A percentile compares a stretch with the other conserved stretches of the same genome.
phyloP scores from a whole-genome alignment of 2,888 invertebrate genomes.

The Tenthredo mesomela region DNA sequence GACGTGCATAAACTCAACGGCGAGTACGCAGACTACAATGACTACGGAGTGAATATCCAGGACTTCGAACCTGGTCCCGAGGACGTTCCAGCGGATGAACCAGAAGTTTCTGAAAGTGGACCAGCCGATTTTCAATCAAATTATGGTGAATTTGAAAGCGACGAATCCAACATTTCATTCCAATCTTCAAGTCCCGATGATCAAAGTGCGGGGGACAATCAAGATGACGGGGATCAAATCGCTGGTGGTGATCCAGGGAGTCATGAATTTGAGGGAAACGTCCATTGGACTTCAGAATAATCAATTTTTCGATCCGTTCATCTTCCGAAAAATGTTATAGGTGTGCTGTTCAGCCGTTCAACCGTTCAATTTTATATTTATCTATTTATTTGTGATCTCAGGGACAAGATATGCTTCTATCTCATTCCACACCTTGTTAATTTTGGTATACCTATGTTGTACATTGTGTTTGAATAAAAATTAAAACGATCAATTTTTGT shows the following conservation, averaged over 20 bases:
- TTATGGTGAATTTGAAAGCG: constrained; percentile 19
- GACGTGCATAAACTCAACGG: constrained; percentile 60
- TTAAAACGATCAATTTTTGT: background rate
- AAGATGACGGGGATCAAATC: background rate
- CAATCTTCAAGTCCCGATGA: background rate
- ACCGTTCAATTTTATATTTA: background rate
- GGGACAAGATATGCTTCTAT: background rate
- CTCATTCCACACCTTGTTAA: background rate
- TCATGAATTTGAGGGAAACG: constrained; percentile 9
- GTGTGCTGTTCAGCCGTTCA: background rate
- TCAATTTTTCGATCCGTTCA: background rate
- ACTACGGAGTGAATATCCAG: constrained; percentile 60
- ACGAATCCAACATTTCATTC: background rate
- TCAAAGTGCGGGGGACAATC: background rate
- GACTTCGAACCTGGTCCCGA: constrained; percentile 55
- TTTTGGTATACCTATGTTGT: background rate
- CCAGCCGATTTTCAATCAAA: constrained; percentile 53
- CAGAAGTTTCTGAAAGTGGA: background rate
- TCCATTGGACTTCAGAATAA: constrained; percentile 11
- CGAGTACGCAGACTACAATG: constrained; percentile 61
- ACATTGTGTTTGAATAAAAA: background rate
- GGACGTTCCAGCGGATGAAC: constrained; percentile 48
- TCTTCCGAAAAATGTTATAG: background rate
- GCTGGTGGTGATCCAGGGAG: background rate
- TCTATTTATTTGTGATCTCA: background rate